These are phyloP conservation scores for Bos javanicus DNA, from an alignment of 2,113 vertebrate genomes.

Conservation along the genomic window DNA sequence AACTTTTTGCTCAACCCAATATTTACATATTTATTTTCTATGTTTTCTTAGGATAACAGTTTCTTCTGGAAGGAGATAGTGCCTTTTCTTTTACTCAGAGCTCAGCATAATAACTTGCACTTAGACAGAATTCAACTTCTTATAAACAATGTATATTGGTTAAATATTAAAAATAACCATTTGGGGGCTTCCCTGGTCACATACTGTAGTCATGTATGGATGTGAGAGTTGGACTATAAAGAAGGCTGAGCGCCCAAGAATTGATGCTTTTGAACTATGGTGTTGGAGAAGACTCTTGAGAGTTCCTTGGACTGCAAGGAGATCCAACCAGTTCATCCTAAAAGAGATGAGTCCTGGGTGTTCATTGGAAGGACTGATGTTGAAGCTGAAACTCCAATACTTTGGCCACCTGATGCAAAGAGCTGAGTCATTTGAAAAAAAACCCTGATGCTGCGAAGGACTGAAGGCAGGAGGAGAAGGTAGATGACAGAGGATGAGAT, in stretches of 20 bases:
- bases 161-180: not conserved
- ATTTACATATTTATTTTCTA: not conserved
- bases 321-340: not conserved
- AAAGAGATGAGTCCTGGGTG: not conserved
- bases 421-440: not conserved
- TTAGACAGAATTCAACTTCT: not conserved
- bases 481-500: not conserved
- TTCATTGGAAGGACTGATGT: not conserved
- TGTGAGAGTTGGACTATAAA: not conserved
- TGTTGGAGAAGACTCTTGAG: not conserved
- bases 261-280: not conserved
- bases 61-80: not conserved
- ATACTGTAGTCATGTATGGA: not conserved
- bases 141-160: not conserved
- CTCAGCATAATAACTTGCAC: not conserved
- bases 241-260: accelerated
- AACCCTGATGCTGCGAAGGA: not conserved
- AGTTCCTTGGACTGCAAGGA: not conserved
- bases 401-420: not conserved
- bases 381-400: not conserved
- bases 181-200: not conserved
- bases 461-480: not conserved
- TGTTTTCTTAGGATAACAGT: not conserved
- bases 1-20: not conserved
- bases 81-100: not conserved